These are phyloP conservation scores for Calvadosia cruxmelitensis DNA, from an alignment of 30 jellyfish, hydroid and myxozoan species.

Conservation along the genomic window DNA sequence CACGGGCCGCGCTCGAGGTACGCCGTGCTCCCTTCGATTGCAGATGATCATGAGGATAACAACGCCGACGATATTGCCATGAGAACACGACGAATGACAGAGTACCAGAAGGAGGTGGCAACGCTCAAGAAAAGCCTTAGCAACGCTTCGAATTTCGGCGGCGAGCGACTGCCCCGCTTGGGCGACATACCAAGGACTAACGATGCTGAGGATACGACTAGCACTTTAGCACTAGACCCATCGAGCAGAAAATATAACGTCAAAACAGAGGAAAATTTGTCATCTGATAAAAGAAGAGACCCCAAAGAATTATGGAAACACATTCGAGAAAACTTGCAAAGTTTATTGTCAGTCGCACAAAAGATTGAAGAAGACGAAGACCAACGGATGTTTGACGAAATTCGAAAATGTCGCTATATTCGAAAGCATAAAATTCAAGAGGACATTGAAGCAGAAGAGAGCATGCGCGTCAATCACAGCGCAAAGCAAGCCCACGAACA, in stretches of 20 bases:
- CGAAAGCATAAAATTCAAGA: constrained; percentile 19
- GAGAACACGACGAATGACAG: constrained; percentile 33
- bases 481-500: neutral
- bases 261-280: neutral
- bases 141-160: constrained; percentile 25
- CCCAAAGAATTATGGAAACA: constrained; percentile 18
- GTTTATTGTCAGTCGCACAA: constrained; percentile 9
- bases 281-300: neutral
- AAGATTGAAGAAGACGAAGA: constrained; percentile 15
- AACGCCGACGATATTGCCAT: neutral
- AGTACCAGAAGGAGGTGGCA: constrained; percentile 32
- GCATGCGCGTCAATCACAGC: too few relatives aligned
- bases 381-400: constrained; percentile 29
- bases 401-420: constrained; percentile 49
- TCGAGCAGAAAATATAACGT: too few relatives aligned
- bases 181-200: constrained; percentile 1
- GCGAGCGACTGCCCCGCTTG: neutral
- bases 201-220: constrained; percentile 8
- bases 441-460: neutral
- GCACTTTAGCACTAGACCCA: too few relatives aligned
- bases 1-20: constrained; percentile 1
- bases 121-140: constrained; percentile 23
- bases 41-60: neutral
- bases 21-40: constrained; percentile 41
- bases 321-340: constrained; percentile 16